These are phyloP conservation scores for Malurus melanocephalus DNA, from an alignment of 2,113 vertebrate genomes.

Conservation along the genomic window DNA sequence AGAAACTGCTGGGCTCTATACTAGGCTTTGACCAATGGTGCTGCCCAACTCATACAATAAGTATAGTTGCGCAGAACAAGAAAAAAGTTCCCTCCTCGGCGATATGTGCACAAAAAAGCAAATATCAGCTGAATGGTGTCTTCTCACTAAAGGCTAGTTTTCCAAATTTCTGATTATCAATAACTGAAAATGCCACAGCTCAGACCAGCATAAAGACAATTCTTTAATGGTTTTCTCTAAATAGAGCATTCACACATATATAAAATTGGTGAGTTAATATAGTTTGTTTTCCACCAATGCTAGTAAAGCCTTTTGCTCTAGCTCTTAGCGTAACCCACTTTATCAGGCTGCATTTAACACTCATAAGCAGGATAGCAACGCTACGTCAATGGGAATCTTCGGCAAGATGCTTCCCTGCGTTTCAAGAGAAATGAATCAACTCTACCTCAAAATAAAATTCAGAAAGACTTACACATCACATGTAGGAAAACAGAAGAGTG, in stretches of 20 bases:
- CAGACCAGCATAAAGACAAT: background rate
- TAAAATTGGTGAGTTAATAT: background rate
- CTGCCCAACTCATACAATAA: background rate
- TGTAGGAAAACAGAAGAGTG: fast-evolving
- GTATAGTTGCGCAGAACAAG: background rate
- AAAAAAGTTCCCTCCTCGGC: background rate
- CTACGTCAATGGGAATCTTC: background rate
- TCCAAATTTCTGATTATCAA: background rate
- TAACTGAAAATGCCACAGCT: background rate
- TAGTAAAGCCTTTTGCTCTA: background rate
- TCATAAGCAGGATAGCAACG: background rate
- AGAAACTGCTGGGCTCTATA: background rate
- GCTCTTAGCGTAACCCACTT: background rate
- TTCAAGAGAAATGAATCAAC: background rate
- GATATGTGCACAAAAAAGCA: background rate
- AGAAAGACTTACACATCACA: fast-evolving
- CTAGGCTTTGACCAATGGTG: background rate
- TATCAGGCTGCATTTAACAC: background rate
- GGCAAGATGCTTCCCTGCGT: background rate
- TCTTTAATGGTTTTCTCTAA: background rate
- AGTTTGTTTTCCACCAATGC: background rate
- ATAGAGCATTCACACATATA: fast-evolving
- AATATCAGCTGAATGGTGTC: background rate
- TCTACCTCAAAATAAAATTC: background rate
- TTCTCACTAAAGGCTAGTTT: background rate